These are phyloP conservation scores for Acholoe squamosa DNA, from an alignment of 2,888 invertebrate species.

Conservation along the genomic window DNA sequence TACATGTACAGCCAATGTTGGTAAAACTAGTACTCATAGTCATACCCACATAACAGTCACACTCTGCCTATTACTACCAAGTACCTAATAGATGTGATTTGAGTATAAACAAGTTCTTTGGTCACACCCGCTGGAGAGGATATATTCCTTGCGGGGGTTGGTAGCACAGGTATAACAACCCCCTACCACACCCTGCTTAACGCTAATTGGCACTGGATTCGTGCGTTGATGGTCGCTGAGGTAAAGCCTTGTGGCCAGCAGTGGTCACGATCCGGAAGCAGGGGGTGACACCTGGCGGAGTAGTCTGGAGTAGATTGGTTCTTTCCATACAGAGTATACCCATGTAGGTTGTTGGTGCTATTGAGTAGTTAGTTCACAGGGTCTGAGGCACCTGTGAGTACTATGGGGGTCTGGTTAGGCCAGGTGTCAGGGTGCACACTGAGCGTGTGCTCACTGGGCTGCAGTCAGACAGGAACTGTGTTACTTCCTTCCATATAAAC, in stretches of 20 bases:
- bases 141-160: too few relatives aligned
- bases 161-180: too few relatives aligned
- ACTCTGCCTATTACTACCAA: too few relatives aligned
- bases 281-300: background rate
- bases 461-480: background rate
- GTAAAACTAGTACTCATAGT: too few relatives aligned
- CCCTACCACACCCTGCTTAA: too few relatives aligned
- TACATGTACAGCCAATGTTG: too few relatives aligned
- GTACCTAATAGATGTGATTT: too few relatives aligned
- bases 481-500: background rate
- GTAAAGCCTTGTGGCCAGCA: background rate
- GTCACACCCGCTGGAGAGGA: too few relatives aligned
- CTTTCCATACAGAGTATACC: too few relatives aligned
- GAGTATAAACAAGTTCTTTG: too few relatives aligned
- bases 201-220: background rate
- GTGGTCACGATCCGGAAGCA: conserved; percentile 10
- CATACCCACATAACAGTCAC: too few relatives aligned
- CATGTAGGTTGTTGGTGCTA: background rate
- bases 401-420: background rate
- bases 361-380: background rate
- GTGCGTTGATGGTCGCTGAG: background rate
- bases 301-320: too few relatives aligned
- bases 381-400: background rate
- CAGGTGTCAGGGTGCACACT: conserved; percentile 20
- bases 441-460: background rate